phyloP scores from a whole-genome alignment of 2,888 invertebrate genomes.

The Dermolepida albohirtum region DNA sequence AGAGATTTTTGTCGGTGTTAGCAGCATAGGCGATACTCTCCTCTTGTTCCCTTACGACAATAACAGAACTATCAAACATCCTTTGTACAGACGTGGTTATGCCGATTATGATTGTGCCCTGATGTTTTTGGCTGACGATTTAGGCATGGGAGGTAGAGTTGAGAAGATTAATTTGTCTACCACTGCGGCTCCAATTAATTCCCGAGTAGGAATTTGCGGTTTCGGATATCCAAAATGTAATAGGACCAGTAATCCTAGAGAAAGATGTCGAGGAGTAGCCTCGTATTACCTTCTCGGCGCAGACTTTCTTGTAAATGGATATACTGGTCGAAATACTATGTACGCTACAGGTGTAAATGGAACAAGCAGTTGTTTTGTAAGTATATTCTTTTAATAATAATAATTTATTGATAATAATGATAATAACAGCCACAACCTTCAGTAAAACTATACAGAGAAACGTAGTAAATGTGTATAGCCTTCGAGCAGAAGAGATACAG shows the following conservation, averaged over 20 bases:
- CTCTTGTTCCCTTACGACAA: conserved; percentile 12
- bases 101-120: conserved; percentile 22
- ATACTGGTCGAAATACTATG: conserved; percentile 4
- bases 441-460: too few relatives aligned
- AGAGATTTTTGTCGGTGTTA: conserved; percentile 17
- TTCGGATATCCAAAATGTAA: conserved; percentile 32
- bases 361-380: conserved; percentile 24
- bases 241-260: conserved; percentile 15
- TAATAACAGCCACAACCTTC: too few relatives aligned
- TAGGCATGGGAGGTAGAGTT: conserved; percentile 2
- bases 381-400: not conserved
- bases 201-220: conserved; percentile 12
- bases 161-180: not conserved
- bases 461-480: too few relatives aligned
- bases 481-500: too few relatives aligned
- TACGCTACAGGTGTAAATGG: conserved; percentile 12
- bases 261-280: conserved; percentile 4
- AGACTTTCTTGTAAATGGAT: conserved; percentile 3
- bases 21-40: conserved; percentile 4
- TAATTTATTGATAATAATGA: too few relatives aligned
- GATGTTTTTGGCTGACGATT: conserved; percentile 11
- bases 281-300: not conserved
- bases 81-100: conserved; percentile 3
- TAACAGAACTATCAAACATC: conserved; percentile 12
- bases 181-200: not conserved